Evolutionary conservation across 2,113 vertebrate species (phyloP), one percentile per base, ranked within the genome.

Genomic region (Psammodynastes pulverulentus): DNA sequence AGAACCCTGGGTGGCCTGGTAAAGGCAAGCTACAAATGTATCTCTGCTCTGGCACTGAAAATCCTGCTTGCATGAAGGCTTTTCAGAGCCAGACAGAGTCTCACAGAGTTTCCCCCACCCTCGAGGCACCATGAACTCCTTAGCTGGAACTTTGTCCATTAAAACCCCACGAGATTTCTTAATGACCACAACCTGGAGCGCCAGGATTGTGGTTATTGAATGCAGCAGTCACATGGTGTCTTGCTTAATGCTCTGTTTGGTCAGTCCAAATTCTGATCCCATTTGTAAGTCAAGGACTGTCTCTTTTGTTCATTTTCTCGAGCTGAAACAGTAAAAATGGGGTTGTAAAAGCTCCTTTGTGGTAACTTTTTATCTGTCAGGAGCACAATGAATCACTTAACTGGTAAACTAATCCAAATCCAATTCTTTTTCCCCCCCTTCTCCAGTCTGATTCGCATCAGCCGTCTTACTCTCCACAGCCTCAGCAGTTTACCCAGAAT

Each of bases 391-490:
- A 52, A 94, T 48, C 56, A 85, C 21, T 51, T 92, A 93, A 45
- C 89, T 94, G 91, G 4, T 95, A 89, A 92, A 97, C 95, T 97
- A 97, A 98, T 95, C 93, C 93, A 72, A 97, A 97, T 96, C 94
- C 88, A 88, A 84, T 96, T 23, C 95, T 95, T 87, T 95, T 79
- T 96, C n/a, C 93, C 95, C 94, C 92, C 89, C 89, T 90, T 89
- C 91, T 95, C 90, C 95, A 99, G 99, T 99, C 99, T 72, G 99
- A 99, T 94, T 98, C 98, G n/a, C 98, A 97, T 34, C 98, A 98
- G 95, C 99, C 99, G 94, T 98, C 98, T 92, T 99, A 98, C 94
- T 99, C 99, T 91, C 98, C 99, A 51, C 99, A 99, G 97, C 97
- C 98, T 93, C 96, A 98, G 10, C 96, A 98, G 19, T 98, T 98